Conservation (phyloP, 2,113 vertebrate genomes). For the Eptesicus fuscus region DNA sequence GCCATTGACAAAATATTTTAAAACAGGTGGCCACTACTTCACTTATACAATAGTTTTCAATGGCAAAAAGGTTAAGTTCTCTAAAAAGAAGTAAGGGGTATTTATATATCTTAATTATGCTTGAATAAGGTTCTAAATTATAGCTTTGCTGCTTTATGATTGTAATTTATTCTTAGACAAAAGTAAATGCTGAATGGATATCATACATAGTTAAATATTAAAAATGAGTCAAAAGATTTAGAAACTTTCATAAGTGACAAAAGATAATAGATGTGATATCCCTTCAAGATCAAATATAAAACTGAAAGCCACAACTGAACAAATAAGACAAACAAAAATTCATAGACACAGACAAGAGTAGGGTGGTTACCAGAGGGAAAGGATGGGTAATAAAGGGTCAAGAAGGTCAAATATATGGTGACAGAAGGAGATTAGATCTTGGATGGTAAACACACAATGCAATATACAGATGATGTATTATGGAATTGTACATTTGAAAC, state of each 20-base stretch:
- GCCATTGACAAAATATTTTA: neutral
- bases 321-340: neutral
- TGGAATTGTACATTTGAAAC: neutral
- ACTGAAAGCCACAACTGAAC: neutral
- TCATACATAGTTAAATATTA: neutral
- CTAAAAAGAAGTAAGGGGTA: neutral
- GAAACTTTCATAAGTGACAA: neutral
- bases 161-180: neutral
- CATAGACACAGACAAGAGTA: neutral
- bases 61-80: neutral
- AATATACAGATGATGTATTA: neutral
- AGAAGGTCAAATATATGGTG: neutral
- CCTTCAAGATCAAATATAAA: neutral
- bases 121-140: neutral
- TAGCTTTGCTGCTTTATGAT: neutral
- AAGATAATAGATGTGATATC: neutral
- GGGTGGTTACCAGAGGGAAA: neutral
- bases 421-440: neutral
- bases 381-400: neutral
- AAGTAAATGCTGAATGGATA: neutral
- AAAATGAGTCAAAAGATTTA: neutral
- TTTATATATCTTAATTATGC: neutral
- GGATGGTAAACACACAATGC: neutral
- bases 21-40: neutral
- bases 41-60: neutral